A percentile compares a stretch with the other conserved stretches of the same genome.
These are phyloP conservation scores for Ectropis crepuscularia DNA, from an alignment of 2,888 invertebrate genomes.

Conservation along the genomic window DNA sequence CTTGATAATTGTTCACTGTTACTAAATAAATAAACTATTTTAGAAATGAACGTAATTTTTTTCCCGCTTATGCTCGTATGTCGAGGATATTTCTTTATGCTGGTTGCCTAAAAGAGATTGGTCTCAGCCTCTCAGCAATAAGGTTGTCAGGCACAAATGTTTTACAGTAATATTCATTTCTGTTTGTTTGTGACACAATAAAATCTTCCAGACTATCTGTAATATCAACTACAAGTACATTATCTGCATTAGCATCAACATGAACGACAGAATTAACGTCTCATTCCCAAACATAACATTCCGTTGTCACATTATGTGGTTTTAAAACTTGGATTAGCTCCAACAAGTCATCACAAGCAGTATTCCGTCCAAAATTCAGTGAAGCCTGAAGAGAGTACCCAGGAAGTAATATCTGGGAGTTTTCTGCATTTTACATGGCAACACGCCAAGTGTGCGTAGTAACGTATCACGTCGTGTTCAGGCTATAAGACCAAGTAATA, in stretches of 20 bases:
- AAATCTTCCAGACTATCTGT: no score
- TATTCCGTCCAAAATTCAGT: slow-evolving; percentile 40
- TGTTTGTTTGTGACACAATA: no score
- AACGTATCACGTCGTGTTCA: slow-evolving; percentile 22
- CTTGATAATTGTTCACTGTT: no score
- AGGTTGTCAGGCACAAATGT: no score
- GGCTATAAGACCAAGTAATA: slow-evolving; percentile 16
- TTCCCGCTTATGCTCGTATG: no score
- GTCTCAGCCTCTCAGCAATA: no score
- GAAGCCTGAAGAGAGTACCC: slow-evolving; percentile 42
- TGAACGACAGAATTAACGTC: slow-evolving; percentile 5
- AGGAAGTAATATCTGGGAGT: slow-evolving; percentile 66
- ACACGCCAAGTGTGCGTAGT: slow-evolving; percentile 56
- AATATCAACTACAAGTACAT: neutral
- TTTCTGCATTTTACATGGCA: slow-evolving; percentile 66
- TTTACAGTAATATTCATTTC: no score
- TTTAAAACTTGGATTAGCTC: slow-evolving; percentile 43
- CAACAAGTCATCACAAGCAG: slow-evolving; percentile 42
- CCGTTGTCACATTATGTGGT: slow-evolving; percentile 26
- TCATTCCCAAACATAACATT: slow-evolving; percentile 7
- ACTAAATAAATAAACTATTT: no score
- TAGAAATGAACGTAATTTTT: no score
- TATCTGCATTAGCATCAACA: neutral
- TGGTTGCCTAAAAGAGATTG: no score
- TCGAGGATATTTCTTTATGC: no score